Percentiles rank a stretch among this genome's conserved stretches.
These are phyloP conservation scores for Volucella bombylans DNA, from an alignment of 2,888 invertebrate genomes.

Conservation along the genomic window DNA sequence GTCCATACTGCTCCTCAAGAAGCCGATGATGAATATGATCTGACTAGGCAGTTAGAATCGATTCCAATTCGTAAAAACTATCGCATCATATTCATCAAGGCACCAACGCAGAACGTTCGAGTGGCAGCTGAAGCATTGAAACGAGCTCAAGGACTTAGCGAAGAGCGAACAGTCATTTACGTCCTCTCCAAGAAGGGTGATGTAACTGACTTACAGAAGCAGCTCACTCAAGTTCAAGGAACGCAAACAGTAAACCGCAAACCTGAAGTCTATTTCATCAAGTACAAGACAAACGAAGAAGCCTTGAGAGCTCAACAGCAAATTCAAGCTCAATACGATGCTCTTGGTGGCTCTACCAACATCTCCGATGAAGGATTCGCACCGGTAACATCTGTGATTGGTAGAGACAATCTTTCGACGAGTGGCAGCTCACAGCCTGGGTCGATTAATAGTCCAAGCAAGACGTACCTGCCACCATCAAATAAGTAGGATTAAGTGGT, in stretches of 20 bases:
- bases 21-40: constrained; percentile 76
- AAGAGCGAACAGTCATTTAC: constrained; percentile 82
- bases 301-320: constrained; percentile 81
- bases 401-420: not conserved
- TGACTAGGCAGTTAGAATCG: constrained; percentile 74
- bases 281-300: constrained; percentile 82
- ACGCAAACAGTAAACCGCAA: constrained; percentile 78
- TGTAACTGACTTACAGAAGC: constrained; percentile 83
- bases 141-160: constrained; percentile 78
- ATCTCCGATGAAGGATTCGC: constrained; percentile 81
- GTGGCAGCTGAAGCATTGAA: constrained; percentile 80
- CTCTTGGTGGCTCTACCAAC: constrained; percentile 80
- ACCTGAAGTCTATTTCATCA: constrained; percentile 82
- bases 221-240: constrained; percentile 84
- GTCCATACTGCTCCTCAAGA: constrained; percentile 81
- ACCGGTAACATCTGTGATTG: constrained; percentile 75
- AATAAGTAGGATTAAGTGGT: constrained; percentile 2
- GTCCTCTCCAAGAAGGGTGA: constrained; percentile 81
- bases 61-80: constrained; percentile 81
- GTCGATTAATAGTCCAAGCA: constrained; percentile 11
- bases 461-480: constrained; percentile 24
- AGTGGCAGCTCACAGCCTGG: constrained; percentile 12
- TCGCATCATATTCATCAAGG: constrained; percentile 82
- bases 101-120: constrained; percentile 81
- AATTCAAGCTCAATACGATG: constrained; percentile 81